Conservation (phyloP, 2,888 invertebrate species). For the Andricus quercusramuli region DNA sequence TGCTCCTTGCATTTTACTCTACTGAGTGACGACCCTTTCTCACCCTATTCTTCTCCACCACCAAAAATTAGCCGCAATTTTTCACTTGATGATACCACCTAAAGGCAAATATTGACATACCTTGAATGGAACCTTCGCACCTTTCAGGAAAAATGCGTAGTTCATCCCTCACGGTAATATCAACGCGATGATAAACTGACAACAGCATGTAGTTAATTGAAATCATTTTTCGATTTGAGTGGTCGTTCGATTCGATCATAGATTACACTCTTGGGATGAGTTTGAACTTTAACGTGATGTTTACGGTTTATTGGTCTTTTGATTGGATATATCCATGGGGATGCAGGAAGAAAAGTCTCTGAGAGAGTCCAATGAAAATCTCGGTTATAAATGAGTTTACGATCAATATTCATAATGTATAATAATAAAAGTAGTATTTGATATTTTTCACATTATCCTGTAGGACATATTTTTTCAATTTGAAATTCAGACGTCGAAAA, state of each 20-base stretch:
- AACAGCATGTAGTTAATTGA: not conserved
- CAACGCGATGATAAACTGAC: constrained; percentile 2
- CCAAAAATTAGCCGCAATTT: constrained; percentile 8
- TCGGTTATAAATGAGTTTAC: not conserved
- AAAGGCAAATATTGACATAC: constrained; percentile 20
- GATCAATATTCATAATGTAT: not conserved
- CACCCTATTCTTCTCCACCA: not conserved
- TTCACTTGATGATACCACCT: not conserved
- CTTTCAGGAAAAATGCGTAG: constrained; percentile 16
- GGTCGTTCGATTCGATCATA: constrained; percentile 17
- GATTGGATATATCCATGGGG: not conserved
- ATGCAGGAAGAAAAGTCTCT: not conserved
- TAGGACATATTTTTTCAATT: too few relatives aligned
- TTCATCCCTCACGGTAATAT: not conserved
- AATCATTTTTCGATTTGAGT: constrained; percentile 22
- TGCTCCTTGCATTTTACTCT: not conserved
- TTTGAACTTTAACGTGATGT: constrained; percentile 8
- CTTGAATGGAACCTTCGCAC: not conserved
- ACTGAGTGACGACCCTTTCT: constrained; percentile 12
- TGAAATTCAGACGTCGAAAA: not conserved
- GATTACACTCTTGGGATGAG: not conserved
- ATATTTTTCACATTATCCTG: too few relatives aligned
- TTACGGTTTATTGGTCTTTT: constrained; percentile 16
- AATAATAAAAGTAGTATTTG: too few relatives aligned
- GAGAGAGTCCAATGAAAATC: not conserved